Base-by-base conservation (phyloP, 2,113 vertebrate species). In the Salminus brasiliensis region DNA sequence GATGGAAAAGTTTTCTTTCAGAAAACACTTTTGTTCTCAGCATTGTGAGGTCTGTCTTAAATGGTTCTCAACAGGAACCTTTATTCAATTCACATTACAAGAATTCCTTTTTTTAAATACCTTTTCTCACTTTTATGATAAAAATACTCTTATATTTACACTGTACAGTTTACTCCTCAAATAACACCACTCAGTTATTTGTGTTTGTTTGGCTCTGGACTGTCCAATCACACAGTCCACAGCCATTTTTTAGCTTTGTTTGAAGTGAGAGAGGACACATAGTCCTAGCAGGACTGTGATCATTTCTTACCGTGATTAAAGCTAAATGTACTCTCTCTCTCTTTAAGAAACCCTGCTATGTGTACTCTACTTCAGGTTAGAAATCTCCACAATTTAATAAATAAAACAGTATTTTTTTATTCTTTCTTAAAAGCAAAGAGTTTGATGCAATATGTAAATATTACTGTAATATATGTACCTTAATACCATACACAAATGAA, bases 181-280 rank as follows among this genome's bases (percentile, higher is more conserved):
- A 86, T 81, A 69, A 69, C 76, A 68, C 79, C 83, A 86, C 87
- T 86, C 82, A 82, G 74, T 81, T 74, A 70, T 81, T 53, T 41
- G 69, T 0, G 5, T 81, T 88, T 83, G 66, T 82, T 84, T 84
- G 80, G 67, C 47, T 34, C 7, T 83, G 79, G 36, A 73, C 79
- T 68, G 67, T 68, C 78, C 75, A 78, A 76, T 76, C 76, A 81
- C 52, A 53, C 82, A n/a, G 74, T 85, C 67, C 62, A 76, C 60
- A 82, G 81, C 47, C 59, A 49, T 84, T 71, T 72, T 78, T 72
- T 72, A 45, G 52, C 62, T 79, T 81, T 43, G 57, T 74, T 57
- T 45, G 76, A 70, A 30, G 9, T 34, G 67, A 41, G 84, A 25
- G 72, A 16, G 41, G 13, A 45, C n/a, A 34, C n/a, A 9, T 62